These are phyloP conservation scores for Fratercula arctica DNA, from an alignment of 2,797 vertebrate species.

Conservation along the genomic window DNA sequence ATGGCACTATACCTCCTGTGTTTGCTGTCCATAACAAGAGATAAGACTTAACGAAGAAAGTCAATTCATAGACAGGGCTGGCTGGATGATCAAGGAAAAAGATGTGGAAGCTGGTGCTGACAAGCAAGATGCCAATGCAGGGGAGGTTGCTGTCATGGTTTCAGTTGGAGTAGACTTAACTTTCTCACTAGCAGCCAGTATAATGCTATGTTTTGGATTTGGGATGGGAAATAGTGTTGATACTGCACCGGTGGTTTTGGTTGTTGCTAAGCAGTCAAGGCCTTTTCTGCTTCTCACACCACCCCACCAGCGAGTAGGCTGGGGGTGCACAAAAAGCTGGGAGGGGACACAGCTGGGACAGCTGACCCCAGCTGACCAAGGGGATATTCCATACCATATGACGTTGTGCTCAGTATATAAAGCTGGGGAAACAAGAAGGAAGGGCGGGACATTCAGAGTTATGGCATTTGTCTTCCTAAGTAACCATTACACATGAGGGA, in stretches of 20 bases:
- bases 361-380: not conserved
- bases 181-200: not conserved
- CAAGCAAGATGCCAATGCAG: not conserved
- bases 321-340: not conserved
- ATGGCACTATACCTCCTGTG: not conserved
- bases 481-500: not conserved
- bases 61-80: not conserved
- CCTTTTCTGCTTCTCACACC: not conserved
- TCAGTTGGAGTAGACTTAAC: not conserved
- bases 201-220: not conserved
- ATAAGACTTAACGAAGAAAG: not conserved
- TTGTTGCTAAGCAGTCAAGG: not conserved
- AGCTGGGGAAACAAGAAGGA: not conserved
- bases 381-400: not conserved
- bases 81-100: not conserved
- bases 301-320: not conserved
- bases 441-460: not conserved
- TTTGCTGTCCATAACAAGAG: not conserved
- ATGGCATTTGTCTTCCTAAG: not conserved
- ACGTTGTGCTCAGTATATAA: not conserved
- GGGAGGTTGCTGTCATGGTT: not conserved
- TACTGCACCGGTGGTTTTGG: not conserved
- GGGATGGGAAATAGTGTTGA: not conserved
- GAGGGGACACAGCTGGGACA: not conserved
- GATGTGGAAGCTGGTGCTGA: not conserved